Conservation (phyloP, 2,888 invertebrate genomes). For the Malachius bipustulatus region DNA sequence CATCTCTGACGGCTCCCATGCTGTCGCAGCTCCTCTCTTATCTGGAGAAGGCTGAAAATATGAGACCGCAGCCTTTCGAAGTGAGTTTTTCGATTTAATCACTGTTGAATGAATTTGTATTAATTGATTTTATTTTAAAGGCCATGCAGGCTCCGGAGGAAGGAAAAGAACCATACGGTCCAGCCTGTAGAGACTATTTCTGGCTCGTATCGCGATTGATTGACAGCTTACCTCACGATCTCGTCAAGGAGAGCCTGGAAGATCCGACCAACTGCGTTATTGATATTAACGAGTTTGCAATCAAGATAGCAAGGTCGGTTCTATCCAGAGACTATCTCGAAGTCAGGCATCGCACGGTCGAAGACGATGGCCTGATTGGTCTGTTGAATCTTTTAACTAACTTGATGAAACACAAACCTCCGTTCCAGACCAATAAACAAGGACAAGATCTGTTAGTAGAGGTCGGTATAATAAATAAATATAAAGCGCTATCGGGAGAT, state of each 20-base stretch:
- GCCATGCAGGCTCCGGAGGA: conserved; percentile 47
- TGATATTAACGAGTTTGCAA: conserved; percentile 53
- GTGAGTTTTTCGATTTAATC: conserved; percentile 1
- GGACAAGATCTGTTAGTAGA: conserved; percentile 57
- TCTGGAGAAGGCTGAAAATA: conserved; percentile 72
- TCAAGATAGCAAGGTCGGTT: conserved; percentile 62
- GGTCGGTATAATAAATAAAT: conserved; percentile 30
- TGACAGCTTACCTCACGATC: conserved; percentile 71
- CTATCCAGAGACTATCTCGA: conserved; percentile 71
- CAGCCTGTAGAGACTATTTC: conserved; percentile 89
- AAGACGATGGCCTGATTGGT: conserved; percentile 86
- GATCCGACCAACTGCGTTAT: conserved; percentile 45
- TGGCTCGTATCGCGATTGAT: conserved; percentile 83
- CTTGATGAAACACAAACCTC: conserved; percentile 76
- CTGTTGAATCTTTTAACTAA: conserved; percentile 77
- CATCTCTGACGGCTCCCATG: conserved; percentile 62
- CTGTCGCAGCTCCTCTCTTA: conserved; percentile 70
- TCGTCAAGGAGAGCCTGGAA: conserved; percentile 53
- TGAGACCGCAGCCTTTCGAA: conserved; percentile 51
- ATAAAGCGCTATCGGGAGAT: background rate
- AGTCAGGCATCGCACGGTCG: conserved; percentile 64
- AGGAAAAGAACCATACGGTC: conserved; percentile 90
- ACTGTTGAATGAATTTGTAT: too few relatives aligned
- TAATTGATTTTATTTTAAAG: conserved; percentile 11
- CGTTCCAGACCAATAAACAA: conserved; percentile 69